Base-by-base conservation (phyloP, 2,113 vertebrate species). In the Cryptomyrus ogoouensis region DNA sequence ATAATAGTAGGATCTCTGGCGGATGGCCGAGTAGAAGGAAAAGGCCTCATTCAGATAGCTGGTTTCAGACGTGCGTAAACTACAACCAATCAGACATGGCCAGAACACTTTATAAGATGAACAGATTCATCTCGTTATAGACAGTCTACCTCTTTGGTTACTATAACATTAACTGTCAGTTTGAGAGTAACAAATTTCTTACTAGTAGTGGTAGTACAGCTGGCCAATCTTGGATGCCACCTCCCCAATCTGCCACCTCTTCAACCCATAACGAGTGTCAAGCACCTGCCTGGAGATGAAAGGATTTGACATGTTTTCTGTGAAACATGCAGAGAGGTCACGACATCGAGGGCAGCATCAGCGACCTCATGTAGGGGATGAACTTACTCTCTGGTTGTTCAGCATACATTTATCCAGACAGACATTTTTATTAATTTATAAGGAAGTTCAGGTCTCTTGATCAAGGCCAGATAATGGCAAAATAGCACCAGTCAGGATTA, bases 181-280 rank as follows among this genome's bases (percentile, higher is more conserved):
- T 39, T 24, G 7, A 87, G 27, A 52, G 24, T 5, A 49, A 49
- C 24, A 31, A 12, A 8, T 12, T 42, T 92, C 96, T 98, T 97
- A 99, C 98, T 99, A 99, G 95, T 99, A 99, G 93, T 99, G 98
- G 95, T 99, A 99, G 94, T 99, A 99, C 47, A 99, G 97, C 94
- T 99, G 98, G 91, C 98, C 98, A 89, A 99, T 99, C 95, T 99
- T 99, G 94, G 98, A 99, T 89, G 98, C 98, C 89, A 99, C 99
- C 94, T 99, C 98, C 50, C 98, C 98, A 93, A 99, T 99, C 93
- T 99, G 98, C 98, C 98, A 99, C 92, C 98, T 96, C 95, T 99
- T 99, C 95, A 99, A 94, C 89, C 98, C 98, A 91, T 99, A 99
- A 88, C 98, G 97, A 93, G 96, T 98, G 95, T 99, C 98, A 95